Conservation (phyloP, 2,797 vertebrate species). For the Dendrocincla tyrannina region DNA sequence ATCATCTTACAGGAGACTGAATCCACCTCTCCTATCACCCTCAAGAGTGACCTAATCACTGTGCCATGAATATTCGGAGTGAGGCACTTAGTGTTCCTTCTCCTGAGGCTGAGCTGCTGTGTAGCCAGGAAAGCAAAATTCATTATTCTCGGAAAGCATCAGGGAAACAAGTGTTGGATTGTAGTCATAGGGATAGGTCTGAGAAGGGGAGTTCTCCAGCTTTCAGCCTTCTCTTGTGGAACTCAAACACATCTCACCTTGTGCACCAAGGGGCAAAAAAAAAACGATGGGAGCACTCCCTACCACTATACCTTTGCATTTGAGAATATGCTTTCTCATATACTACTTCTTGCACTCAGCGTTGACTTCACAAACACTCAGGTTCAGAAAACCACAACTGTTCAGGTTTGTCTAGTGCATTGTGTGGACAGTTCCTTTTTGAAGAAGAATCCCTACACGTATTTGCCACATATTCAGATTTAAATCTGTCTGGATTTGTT, state of each 20-base stretch:
- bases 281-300: neutral
- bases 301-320: neutral
- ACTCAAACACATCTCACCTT: neutral
- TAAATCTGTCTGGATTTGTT: neutral
- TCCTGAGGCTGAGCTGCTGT: neutral
- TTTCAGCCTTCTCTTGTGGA: neutral
- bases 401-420: neutral
- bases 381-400: neutral
- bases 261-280: accelerated
- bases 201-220: neutral
- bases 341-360: neutral
- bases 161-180: neutral
- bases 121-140: conserved; percentile 15
- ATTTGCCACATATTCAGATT: neutral
- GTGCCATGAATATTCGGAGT: neutral
- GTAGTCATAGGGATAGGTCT: neutral
- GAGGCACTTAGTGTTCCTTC: neutral
- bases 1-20: neutral
- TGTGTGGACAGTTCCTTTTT: neutral
- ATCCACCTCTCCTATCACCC: conserved; percentile 5
- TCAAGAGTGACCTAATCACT: neutral
- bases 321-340: neutral
- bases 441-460: neutral
- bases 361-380: neutral
- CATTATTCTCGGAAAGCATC: neutral